phyloP scores from a whole-genome alignment of 2,797 vertebrate genomes.

The Eleutherodactylus coqui region DNA sequence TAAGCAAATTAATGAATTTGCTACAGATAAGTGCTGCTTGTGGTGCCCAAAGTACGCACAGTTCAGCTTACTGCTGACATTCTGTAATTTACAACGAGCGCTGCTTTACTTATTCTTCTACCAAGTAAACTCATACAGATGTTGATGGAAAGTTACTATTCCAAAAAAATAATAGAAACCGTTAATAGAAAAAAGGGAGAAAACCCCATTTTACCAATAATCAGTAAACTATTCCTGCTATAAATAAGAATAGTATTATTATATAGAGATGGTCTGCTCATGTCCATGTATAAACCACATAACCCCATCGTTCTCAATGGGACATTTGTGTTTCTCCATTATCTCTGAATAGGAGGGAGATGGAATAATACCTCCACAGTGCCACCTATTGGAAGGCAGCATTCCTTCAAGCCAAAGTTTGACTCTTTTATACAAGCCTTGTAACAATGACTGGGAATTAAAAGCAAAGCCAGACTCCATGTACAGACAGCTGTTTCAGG shows the following conservation, averaged over 20 bases:
- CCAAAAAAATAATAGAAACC: neutral
- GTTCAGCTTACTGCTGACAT: conserved; percentile 56
- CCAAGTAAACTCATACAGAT: neutral
- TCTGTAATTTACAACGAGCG: conserved; percentile 45
- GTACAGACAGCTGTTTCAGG: too few species aligned
- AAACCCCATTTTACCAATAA: neutral
- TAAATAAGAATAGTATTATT: neutral
- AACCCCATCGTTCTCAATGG: too few species aligned
- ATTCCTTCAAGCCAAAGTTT: too few species aligned
- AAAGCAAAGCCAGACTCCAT: too few species aligned
- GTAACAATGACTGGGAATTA: too few species aligned
- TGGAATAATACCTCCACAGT: too few species aligned
- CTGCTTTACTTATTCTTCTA: conserved; percentile 38
- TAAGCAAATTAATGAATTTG: conserved; percentile 60
- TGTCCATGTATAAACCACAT: too few species aligned
- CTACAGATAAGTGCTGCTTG: conserved; percentile 54
- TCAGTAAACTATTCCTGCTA: neutral
- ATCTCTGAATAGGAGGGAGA: too few species aligned
- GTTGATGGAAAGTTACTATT: neutral
- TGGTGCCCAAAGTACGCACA: conserved; percentile 35
- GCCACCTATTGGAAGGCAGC: too few species aligned
- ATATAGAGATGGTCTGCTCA: too few species aligned
- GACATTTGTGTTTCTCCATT: too few species aligned
- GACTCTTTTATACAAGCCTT: too few species aligned
- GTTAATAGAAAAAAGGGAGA: neutral